Base-by-base conservation (phyloP, 2,797 vertebrate species). In the Erithacus rubecula region DNA sequence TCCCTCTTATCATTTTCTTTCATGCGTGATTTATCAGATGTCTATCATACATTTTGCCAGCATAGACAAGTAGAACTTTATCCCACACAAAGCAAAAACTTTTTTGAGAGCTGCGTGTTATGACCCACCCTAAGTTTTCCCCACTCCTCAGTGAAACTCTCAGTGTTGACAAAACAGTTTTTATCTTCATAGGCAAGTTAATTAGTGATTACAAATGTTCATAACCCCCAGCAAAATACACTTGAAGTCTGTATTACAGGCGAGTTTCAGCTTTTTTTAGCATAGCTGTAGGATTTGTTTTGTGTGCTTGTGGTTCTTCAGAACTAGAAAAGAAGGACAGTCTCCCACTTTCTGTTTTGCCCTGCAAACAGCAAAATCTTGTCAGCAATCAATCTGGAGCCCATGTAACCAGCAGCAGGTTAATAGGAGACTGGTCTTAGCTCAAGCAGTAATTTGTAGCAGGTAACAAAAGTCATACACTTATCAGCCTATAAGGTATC, bases 121-220 rank as follows among this genome's bases (percentile, higher is more conserved):
- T 53, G 82, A 95, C 43, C 79, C 71, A 94, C 68, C 89, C 76
- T 64, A 63, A 81, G 24, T 80, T 96, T 94, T 87, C 58, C 37
- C 72, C 53, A 83, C 65, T 80, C 46, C 55, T 74, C 89, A 46
- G 64, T 92, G 94, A 96, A 96, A 96, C 89, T 89, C 27, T 49
- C 43, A 21, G 1, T 95, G 93, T 96, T 96, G 93, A 91, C 95
- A 95, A 95, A 96, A 96, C 69, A 94, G 18, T 69, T 91, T 95
- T 93, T 93, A 94, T 96, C 79, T 94, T 41, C 79, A 85, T 36
- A 87, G 56, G n/a, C 92, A 74, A 84, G 94, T 67, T 95, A 94
- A 94, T 94, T 93, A 91, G 34, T 81, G 87, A 94, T 94, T 95
- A 91, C 27, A 71, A 62, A 86, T 94, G 62, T 85, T 95, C 46